These are phyloP conservation scores for Gymnorhina tibicen DNA, from an alignment of 2,113 vertebrate species.

Conservation along the genomic window DNA sequence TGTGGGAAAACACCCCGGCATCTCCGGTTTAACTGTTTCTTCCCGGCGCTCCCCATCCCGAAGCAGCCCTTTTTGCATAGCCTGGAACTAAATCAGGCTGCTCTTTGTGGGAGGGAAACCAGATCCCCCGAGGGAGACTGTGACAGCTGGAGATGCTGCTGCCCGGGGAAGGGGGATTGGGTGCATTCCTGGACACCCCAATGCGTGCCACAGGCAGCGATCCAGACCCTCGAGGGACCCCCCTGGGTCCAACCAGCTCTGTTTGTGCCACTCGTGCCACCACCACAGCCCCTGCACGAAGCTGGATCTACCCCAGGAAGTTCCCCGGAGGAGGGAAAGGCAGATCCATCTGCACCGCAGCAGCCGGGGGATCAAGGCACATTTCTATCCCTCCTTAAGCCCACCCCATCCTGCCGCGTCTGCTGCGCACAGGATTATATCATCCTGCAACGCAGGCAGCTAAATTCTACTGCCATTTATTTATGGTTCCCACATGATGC, in stretches of 20 bases:
- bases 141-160: neutral
- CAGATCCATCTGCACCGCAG: neutral
- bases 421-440: neutral
- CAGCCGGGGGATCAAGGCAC: neutral
- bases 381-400: neutral
- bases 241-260: neutral
- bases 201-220: accelerated
- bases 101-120: neutral
- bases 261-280: neutral
- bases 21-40: conserved; percentile 7
- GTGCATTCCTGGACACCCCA: neutral
- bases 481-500: conserved; percentile 26
- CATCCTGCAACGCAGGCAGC: neutral
- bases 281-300: neutral
- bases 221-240: neutral
- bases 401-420: neutral
- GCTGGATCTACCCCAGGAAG: neutral
- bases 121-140: neutral
- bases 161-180: neutral
- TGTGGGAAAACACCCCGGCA: conserved; percentile 41
- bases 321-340: neutral
- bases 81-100: neutral
- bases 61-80: neutral
- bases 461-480: conserved; percentile 35
- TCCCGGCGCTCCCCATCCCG: neutral